A percentile compares a stretch with the other conserved stretches of the same genome.
phyloP scores from a whole-genome alignment of 2,888 invertebrate genomes.

The Calameuta filiformis region DNA sequence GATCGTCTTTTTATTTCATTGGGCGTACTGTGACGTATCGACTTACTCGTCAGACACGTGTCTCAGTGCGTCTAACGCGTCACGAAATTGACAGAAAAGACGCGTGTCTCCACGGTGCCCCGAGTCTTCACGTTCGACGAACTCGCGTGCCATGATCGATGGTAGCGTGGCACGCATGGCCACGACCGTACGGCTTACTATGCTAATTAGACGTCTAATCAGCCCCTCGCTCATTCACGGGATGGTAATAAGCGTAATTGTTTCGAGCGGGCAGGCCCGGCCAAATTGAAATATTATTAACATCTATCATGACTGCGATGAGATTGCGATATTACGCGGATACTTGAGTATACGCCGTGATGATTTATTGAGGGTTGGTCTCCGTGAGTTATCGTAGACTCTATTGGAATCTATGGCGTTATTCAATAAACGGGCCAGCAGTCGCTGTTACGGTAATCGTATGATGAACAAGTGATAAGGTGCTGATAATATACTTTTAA shows the following conservation, averaged over 20 bases:
- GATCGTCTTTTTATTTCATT: not conserved
- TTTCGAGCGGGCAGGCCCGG: conserved; percentile 16
- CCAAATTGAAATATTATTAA: conserved; percentile 21
- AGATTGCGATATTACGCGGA: not conserved
- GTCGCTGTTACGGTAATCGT: not conserved
- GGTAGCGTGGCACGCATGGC: conserved; percentile 38
- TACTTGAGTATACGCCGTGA: not conserved
- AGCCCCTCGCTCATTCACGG: conserved; percentile 38
- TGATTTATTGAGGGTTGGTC: not conserved
- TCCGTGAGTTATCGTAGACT: not conserved
- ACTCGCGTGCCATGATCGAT: conserved; percentile 46
- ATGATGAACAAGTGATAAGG: not conserved
- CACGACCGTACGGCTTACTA: conserved; percentile 39
- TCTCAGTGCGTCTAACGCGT: not conserved
- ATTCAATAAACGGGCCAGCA: not conserved
- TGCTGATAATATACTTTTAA: not conserved
- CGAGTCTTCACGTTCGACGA: conserved; percentile 23
- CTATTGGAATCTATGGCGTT: not conserved
- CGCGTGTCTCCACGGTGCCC: not conserved
- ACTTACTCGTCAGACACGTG: not conserved
- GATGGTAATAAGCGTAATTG: conserved; percentile 20
- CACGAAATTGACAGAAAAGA: not conserved
- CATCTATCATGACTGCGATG: conserved; percentile 1
- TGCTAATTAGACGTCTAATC: conserved; percentile 54
- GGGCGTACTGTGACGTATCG: not conserved